Conservation (phyloP, 2,113 vertebrate genomes). For the Collichthys lucidus region DNA sequence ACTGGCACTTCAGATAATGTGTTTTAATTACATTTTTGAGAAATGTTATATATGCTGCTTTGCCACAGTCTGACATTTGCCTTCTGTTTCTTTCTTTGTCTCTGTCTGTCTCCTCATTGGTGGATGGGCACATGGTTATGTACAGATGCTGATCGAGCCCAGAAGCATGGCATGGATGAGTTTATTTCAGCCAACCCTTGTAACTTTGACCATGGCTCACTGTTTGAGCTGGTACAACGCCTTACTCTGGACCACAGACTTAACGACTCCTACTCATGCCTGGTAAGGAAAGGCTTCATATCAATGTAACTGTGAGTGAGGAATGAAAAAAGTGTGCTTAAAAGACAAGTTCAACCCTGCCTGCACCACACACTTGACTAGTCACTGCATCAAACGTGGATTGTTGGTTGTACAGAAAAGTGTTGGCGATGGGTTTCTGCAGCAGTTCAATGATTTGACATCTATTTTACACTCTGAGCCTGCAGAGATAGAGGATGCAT, state of each 20-base stretch:
- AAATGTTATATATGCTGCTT: not conserved
- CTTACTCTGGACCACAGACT: constrained; percentile 99
- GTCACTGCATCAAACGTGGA: not conserved
- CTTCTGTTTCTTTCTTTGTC: not conserved
- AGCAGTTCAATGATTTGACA: too few species aligned
- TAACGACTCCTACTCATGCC: constrained; percentile 99
- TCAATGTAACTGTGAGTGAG: not conserved
- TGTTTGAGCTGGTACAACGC: constrained; percentile 98
- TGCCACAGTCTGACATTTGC: not conserved
- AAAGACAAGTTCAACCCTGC: not conserved
- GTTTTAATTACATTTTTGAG: not conserved
- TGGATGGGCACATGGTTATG: not conserved
- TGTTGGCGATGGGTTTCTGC: too few species aligned
- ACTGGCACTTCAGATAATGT: not conserved
- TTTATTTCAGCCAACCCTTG: constrained; percentile 99
- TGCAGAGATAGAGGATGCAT: too few species aligned
- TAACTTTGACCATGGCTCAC: constrained; percentile 97
- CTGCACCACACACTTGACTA: not conserved
- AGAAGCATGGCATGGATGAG: constrained; percentile 99
- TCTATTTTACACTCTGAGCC: too few species aligned
- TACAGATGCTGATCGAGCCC: constrained; percentile 98
- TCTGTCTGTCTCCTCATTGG: not conserved
- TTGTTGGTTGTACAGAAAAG: not conserved
- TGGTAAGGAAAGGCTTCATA: constrained; percentile 86
- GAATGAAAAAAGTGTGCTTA: not conserved